Evolutionary conservation across 2,888 invertebrate species (phyloP).

Genomic region (Aleiodes leptofemur): DNA sequence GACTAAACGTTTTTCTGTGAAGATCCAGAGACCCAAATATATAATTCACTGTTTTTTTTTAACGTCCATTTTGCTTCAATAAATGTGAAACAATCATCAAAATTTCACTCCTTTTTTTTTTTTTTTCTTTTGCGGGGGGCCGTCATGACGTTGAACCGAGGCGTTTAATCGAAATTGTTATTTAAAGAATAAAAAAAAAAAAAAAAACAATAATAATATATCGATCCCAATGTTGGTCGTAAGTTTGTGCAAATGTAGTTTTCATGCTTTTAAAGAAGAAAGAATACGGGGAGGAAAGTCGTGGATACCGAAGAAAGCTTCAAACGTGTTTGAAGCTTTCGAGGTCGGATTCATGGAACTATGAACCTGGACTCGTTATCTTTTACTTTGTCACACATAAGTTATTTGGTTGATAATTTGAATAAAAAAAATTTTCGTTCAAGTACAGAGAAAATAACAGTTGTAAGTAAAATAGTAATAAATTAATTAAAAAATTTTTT

Average conservation of each 20-base stretch:
- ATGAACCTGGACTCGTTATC: conserved; percentile 99
- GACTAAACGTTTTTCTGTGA: neutral
- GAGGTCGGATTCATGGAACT: conserved; percentile 94
- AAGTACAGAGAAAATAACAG: conserved; percentile 90
- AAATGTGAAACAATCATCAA: neutral
- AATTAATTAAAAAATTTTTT: conserved; percentile 68
- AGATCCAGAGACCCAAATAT: too few relatives aligned
- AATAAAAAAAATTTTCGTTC: conserved; percentile 97
- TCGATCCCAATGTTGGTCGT: conserved; percentile 76
- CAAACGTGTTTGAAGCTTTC: conserved; percentile 97
- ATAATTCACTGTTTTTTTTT: too few relatives aligned
- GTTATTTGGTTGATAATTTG: conserved; percentile 96
- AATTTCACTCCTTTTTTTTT: neutral
- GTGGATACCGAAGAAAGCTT: conserved; percentile 91
- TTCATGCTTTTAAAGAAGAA: conserved; percentile 75
- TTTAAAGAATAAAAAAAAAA: neutral
- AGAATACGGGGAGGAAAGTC: conserved; percentile 78
- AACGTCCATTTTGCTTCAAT: neutral
- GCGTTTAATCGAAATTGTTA: neutral
- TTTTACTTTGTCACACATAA: conserved; percentile 99
- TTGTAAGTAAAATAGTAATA: conserved; percentile 81
- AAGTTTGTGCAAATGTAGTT: conserved; percentile 76
- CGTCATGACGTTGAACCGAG: neutral
- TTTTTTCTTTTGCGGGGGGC: too few relatives aligned
- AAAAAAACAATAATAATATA: conserved; percentile 11